Percentiles rank a stretch among this genome's conserved stretches.
These are phyloP conservation scores for Iphiclides podalirius DNA, from an alignment of 2,888 invertebrate species.

Conservation along the genomic window DNA sequence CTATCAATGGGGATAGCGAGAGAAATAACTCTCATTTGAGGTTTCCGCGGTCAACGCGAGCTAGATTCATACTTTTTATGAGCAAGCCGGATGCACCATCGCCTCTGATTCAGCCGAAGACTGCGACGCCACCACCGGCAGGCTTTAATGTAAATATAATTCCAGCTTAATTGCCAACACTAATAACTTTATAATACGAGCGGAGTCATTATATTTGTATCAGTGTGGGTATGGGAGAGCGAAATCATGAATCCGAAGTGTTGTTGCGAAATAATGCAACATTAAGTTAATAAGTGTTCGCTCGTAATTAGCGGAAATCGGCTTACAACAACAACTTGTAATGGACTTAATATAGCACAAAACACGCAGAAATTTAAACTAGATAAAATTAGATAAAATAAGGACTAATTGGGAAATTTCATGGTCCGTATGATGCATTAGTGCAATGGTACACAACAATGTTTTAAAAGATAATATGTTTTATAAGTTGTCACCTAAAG, in stretches of 20 bases:
- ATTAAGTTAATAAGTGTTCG: neutral
- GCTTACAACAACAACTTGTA: neutral
- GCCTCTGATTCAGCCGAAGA: slow-evolving; percentile 29
- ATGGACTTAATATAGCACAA: neutral
- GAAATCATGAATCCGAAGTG: slow-evolving; percentile 16
- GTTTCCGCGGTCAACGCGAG: slow-evolving; percentile 52
- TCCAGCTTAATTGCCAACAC: slow-evolving; percentile 51
- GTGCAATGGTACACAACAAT: too few relatives aligned
- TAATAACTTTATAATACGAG: slow-evolving; percentile 53
- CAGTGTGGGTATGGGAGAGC: slow-evolving; percentile 32
- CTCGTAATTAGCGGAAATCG: neutral
- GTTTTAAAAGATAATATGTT: too few relatives aligned
- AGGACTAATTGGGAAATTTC: too few relatives aligned
- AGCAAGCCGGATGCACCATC: slow-evolving; percentile 65
- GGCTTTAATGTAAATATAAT: slow-evolving; percentile 57
- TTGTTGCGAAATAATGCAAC: slow-evolving; percentile 12
- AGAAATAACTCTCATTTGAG: slow-evolving; percentile 66
- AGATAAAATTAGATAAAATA: too few relatives aligned
- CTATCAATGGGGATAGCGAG: slow-evolving; percentile 45
- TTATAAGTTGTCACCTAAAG: neutral
- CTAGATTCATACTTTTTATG: slow-evolving; percentile 55
- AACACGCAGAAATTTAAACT: neutral
- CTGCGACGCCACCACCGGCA: slow-evolving; percentile 28
- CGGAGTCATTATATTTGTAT: slow-evolving; percentile 45
- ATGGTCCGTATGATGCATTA: too few relatives aligned